These are phyloP conservation scores for Limonius californicus DNA, from an alignment of 1,140 invertebrate genomes.

Conservation along the genomic window DNA sequence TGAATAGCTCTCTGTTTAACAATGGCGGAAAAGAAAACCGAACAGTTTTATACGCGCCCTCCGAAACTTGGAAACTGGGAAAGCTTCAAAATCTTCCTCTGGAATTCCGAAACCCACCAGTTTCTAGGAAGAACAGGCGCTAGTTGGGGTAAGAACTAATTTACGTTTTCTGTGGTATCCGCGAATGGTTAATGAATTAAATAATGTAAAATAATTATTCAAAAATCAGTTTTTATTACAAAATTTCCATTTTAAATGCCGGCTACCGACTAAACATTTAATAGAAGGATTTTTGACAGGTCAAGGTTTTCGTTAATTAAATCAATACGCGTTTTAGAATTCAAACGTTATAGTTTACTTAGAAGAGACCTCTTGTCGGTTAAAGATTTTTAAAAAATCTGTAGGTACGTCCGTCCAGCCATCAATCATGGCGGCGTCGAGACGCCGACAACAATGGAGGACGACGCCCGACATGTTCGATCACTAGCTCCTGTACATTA, in stretches of 20 bases:
- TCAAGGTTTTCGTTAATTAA: too few species aligned
- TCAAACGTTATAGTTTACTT: too few species aligned
- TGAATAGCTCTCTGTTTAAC: conserved; percentile 11
- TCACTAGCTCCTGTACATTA: too few species aligned
- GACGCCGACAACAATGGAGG: conserved; percentile 23
- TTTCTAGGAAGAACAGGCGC: conserved; percentile 81
- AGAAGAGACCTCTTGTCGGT: neutral
- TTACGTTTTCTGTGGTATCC: too few species aligned
- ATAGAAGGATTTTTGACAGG: neutral
- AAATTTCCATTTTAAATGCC: too few species aligned
- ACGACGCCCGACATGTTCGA: conserved; percentile 27
- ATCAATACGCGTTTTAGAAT: too few species aligned
- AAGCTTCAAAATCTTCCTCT: conserved; percentile 77
- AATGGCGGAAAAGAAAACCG: conserved; percentile 74
- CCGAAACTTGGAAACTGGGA: conserved; percentile 82
- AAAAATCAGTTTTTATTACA: too few species aligned
- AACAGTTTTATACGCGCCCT: conserved; percentile 71
- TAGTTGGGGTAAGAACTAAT: conserved; percentile 93
- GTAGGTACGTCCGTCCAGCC: neutral
- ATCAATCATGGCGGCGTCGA: conserved; percentile 24
- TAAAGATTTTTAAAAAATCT: neutral
- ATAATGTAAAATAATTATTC: too few species aligned
- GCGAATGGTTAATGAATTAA: too few species aligned
- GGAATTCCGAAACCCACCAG: conserved; percentile 83
- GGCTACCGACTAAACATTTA: too few species aligned